Percentiles rank a stretch among this genome's conserved stretches.
phyloP scores from a whole-genome alignment of 2,888 invertebrate species.

The Trichacis sp. region DNA sequence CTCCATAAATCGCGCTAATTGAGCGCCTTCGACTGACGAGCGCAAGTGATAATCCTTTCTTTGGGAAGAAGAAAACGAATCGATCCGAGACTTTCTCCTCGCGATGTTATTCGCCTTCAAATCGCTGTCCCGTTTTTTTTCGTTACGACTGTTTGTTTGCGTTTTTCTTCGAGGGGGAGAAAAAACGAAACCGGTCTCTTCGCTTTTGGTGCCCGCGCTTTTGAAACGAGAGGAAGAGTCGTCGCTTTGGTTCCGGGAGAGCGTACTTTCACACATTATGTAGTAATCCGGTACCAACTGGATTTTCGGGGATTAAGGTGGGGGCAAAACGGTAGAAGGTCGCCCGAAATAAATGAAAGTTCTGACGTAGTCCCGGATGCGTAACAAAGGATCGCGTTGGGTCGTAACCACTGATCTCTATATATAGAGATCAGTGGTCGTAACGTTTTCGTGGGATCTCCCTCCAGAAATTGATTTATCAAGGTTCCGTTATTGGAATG shows the following conservation, averaged over 20 bases:
- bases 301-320: constrained; percentile 30
- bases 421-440: too few species aligned
- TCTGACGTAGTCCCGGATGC: neutral
- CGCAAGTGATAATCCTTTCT: constrained; percentile 44
- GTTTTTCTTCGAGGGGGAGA: too few species aligned
- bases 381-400: constrained; percentile 1
- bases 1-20: constrained; percentile 44
- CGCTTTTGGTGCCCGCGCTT: constrained; percentile 17
- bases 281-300: constrained; percentile 55
- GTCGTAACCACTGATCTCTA: constrained; percentile 1
- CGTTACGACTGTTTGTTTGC: too few species aligned
- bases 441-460: too few species aligned
- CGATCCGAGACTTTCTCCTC: constrained; percentile 45
- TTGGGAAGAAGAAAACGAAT: constrained; percentile 45
- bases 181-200: neutral
- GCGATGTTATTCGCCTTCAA: too few species aligned
- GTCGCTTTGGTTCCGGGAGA: constrained; percentile 55
- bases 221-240: constrained; percentile 30
- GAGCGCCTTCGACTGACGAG: constrained; percentile 36
- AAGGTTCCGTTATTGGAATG: too few species aligned
- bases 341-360: constrained; percentile 6
- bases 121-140: constrained; percentile 28
- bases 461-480: too few species aligned
- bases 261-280: constrained; percentile 61
- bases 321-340: neutral